These are phyloP conservation scores for Chaetodon auriga DNA, from an alignment of 2,113 vertebrate genomes.

Conservation along the genomic window DNA sequence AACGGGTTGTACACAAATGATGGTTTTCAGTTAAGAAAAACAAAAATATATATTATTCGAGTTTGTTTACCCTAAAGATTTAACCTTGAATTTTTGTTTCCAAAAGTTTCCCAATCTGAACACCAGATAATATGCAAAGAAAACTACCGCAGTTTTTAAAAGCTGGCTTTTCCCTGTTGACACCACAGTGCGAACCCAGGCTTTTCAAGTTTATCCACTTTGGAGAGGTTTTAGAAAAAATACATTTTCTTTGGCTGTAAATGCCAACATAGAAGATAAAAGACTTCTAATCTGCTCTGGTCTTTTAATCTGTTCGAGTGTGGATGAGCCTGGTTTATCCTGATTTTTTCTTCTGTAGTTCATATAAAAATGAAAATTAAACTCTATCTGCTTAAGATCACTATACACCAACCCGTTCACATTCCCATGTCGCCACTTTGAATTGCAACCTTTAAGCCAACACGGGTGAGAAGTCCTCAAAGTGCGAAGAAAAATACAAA, in stretches of 20 bases:
- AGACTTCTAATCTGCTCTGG: background rate
- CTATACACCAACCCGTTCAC: background rate
- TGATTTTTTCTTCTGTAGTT: background rate
- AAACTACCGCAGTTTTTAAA: background rate
- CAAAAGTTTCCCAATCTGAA: background rate
- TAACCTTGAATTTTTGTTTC: background rate
- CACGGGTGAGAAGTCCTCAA: too few relatives aligned
- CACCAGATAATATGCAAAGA: background rate
- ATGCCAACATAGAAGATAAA: background rate
- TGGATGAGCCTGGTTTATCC: background rate
- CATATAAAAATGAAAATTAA: background rate
- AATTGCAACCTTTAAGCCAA: background rate
- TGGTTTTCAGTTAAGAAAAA: background rate
- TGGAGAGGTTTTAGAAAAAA: background rate
- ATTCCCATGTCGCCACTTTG: background rate
- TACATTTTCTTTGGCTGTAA: background rate
- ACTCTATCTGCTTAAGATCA: background rate
- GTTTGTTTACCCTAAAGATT: background rate
- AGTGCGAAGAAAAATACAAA: too few relatives aligned
- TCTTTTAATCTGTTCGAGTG: background rate
- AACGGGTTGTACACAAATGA: slow-evolving; percentile 2
- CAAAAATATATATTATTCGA: background rate
- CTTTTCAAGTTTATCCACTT: background rate
- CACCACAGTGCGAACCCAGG: background rate
- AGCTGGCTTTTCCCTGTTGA: background rate